These are phyloP conservation scores for Drosophila tripunctata DNA, from an alignment of 2,888 invertebrate species.

Conservation along the genomic window DNA sequence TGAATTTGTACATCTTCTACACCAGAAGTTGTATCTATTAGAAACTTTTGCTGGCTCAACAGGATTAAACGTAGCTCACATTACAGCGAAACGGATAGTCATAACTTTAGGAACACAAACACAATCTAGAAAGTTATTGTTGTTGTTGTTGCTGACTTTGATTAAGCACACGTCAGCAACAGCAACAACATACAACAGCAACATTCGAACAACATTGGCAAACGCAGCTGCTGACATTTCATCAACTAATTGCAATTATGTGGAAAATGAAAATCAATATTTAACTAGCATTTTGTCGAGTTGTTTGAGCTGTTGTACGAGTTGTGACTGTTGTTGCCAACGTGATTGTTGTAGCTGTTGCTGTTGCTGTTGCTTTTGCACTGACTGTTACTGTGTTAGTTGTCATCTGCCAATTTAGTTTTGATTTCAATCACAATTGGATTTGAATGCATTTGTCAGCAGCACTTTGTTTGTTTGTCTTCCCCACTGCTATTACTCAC, in stretches of 20 bases:
- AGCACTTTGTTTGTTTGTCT: slow-evolving; percentile 13
- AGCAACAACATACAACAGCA: background rate
- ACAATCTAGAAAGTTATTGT: background rate
- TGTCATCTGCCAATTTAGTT: slow-evolving; percentile 40
- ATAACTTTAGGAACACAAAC: background rate
- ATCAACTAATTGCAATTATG: slow-evolving; percentile 69
- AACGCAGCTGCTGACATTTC: slow-evolving; percentile 47
- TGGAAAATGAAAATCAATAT: slow-evolving; percentile 67
- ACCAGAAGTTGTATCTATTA: no score
- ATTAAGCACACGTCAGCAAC: slow-evolving; percentile 36
- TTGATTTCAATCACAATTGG: slow-evolving; percentile 51
- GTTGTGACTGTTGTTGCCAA: slow-evolving; percentile 7
- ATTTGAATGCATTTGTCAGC: slow-evolving; percentile 38
- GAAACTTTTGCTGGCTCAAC: background rate
- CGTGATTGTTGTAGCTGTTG: background rate
- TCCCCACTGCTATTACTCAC: background rate
- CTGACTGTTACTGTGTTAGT: slow-evolving; percentile 1
- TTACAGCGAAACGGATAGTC: slow-evolving; percentile 7
- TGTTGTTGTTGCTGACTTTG: slow-evolving; percentile 11
- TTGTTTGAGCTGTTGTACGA: background rate
- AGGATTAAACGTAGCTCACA: background rate
- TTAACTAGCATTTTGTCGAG: slow-evolving; percentile 42
- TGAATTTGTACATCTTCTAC: no score
- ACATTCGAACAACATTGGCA: slow-evolving; percentile 1
- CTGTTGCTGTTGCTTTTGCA: background rate